Conservation (phyloP, 2,888 invertebrate genomes). For the Agrotis ipsilon region DNA sequence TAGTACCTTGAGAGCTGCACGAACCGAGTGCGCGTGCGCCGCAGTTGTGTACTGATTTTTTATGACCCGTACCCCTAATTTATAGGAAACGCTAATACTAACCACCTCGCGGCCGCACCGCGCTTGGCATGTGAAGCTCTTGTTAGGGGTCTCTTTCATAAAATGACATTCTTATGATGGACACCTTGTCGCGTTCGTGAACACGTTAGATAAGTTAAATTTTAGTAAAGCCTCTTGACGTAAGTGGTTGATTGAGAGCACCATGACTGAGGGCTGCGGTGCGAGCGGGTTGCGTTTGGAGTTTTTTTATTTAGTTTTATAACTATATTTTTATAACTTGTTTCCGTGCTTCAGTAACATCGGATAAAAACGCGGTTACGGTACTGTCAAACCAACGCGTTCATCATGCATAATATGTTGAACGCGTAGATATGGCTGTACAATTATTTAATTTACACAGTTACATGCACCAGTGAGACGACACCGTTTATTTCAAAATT, state of each 20-base stretch:
- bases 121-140: background rate
- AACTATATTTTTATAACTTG: constrained; percentile 80
- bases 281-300: constrained; percentile 77
- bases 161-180: constrained; percentile 44
- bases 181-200: constrained; percentile 65
- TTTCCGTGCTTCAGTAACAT: constrained; percentile 82
- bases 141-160: constrained; percentile 20
- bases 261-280: constrained; percentile 81
- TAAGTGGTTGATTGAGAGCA: constrained; percentile 69
- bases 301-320: constrained; percentile 85
- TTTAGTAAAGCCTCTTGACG: constrained; percentile 70
- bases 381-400: constrained; percentile 4
- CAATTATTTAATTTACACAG: constrained; percentile 42
- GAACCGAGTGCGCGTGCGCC: background rate
- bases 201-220: constrained; percentile 72
- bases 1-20: constrained; percentile 30
- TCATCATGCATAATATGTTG: background rate
- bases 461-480: constrained; percentile 32
- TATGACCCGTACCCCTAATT: constrained; percentile 18
- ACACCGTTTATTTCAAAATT: constrained; percentile 47
- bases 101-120: background rate
- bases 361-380: constrained; percentile 58
- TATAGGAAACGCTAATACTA: constrained; percentile 23
- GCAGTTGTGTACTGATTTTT: constrained; percentile 8
- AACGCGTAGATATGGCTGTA: background rate